Evolutionary conservation across 2,888 invertebrate genomes (phyloP), one percentile per base, ranked within the genome.

Genomic region (Hedya salicella): DNA sequence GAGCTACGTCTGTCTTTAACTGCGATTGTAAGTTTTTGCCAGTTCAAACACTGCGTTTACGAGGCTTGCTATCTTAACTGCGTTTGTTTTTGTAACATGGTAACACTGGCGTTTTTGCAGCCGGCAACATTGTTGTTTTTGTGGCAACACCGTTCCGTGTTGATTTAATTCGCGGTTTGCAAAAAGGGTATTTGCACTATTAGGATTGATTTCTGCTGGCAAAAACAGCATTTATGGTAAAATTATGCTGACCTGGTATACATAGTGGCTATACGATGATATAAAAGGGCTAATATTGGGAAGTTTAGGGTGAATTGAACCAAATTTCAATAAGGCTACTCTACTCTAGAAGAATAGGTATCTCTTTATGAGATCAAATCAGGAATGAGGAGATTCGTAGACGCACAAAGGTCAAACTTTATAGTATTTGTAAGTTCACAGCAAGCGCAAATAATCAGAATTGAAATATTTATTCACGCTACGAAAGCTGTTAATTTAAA

Each of bases 21-120:
- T 11, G 9, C 6, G 9, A 2, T 2, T 11, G 36, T 13, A 2
- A 36, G 25, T 65, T 65, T 65, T 65, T 65, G 64, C 59, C 30
- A 60, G 59, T 53, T 30, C 65, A 53, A 65, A 60, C 65, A 46
- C 32, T 17, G 39, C 59, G 59, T 65, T 65, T 65, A 65, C 52
- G 65, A 53, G 65, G 39, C 30, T 25, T 21, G 57, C 63, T 56
- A 21, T 21, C 32, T 65, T 53, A 65, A 65, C 52, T 65, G 65
- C 65, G 39, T 65, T 60, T 53, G 65, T 65, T 65, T 65, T 65
- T 65, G 65, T 60, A 60, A 48, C 46, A 46, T 39, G 52, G 65
- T 46, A 65, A 65, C 59, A 65, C 52, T 46, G 8, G 44, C 16
- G 64, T 59, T 65, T 50, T 64, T 64, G 64, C 14, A 5, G 21